Conservation (phyloP, 1,140 invertebrate genomes). For the Hyles euphorbiae region DNA sequence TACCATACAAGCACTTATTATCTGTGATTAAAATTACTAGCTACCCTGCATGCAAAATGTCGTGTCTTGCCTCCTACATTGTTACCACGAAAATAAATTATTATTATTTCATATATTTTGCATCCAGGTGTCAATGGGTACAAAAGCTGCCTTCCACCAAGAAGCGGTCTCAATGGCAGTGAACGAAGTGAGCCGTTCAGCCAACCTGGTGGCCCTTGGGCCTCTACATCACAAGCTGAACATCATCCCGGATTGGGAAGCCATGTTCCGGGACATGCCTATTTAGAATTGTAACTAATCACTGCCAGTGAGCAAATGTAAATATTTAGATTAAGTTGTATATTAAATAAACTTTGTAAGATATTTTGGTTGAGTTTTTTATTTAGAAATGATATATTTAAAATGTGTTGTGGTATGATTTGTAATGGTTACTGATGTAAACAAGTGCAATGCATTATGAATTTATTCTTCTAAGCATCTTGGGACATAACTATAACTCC, state of each 20-base stretch:
- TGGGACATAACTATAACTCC: too few relatives aligned
- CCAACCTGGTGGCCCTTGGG: conserved; percentile 52
- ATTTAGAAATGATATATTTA: too few relatives aligned
- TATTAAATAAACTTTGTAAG: not conserved
- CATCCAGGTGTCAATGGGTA: conserved; percentile 50
- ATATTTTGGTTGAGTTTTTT: too few relatives aligned
- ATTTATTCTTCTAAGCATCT: too few relatives aligned
- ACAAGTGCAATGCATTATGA: too few relatives aligned
- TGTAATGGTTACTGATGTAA: too few relatives aligned
- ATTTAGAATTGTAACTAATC: conserved; percentile 12
- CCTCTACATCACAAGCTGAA: conserved; percentile 58
- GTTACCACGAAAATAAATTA: too few relatives aligned
- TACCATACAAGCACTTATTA: too few relatives aligned
- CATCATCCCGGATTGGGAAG: conserved; percentile 60
- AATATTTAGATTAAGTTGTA: conserved; percentile 3
- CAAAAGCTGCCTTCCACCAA: conserved; percentile 52
- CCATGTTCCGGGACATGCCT: conserved; percentile 52
- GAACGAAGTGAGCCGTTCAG: conserved; percentile 45
- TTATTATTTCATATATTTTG: not conserved
- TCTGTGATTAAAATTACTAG: too few relatives aligned
- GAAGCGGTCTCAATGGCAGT: conserved; percentile 52
- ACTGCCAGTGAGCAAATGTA: conserved; percentile 1
- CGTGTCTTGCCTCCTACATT: too few relatives aligned
- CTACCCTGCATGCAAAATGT: too few relatives aligned
- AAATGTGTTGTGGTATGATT: too few relatives aligned